Percentiles rank a stretch among this genome's conserved stretches.
These are phyloP conservation scores for Sinopyrophorus schimmeli DNA, from an alignment of 2,888 invertebrate genomes.

Conservation along the genomic window DNA sequence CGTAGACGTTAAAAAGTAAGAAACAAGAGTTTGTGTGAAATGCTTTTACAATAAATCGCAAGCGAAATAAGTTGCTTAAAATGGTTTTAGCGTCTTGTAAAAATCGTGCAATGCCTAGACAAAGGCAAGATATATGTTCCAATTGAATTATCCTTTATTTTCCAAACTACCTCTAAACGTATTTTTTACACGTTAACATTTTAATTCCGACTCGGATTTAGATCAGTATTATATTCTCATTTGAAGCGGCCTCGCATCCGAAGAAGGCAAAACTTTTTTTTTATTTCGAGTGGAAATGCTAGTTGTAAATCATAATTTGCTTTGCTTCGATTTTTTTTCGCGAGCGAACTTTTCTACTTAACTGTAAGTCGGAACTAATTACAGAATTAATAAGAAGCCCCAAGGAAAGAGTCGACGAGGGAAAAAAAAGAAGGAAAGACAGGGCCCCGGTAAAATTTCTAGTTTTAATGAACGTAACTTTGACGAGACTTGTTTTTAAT, in stretches of 20 bases:
- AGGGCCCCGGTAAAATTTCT: conserved; percentile 16
- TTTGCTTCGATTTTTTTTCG: conserved; percentile 7
- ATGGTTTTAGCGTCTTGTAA: conserved; percentile 10
- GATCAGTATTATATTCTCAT: conserved; percentile 9
- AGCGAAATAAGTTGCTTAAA: too few relatives aligned
- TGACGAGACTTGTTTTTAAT: conserved; percentile 43
- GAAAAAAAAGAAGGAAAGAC: conserved; percentile 2
- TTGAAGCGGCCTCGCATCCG: conserved; percentile 20
- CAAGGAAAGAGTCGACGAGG: background rate
- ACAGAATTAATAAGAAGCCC: conserved; percentile 30
- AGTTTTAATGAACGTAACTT: conserved; percentile 41
- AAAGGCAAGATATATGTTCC: conserved; percentile 25
- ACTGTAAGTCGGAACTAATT: conserved; percentile 29
- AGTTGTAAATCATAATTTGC: conserved; percentile 10
- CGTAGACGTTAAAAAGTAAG: too few relatives aligned
- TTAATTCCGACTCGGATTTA: conserved; percentile 28
- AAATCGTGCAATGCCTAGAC: conserved; percentile 14
- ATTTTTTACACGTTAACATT: conserved; percentile 27
- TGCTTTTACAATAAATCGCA: too few relatives aligned
- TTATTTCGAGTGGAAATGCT: background rate
- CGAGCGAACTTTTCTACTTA: conserved; percentile 26
- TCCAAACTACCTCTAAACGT: conserved; percentile 16
- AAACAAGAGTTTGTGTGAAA: too few relatives aligned
- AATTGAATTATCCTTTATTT: conserved; percentile 32
- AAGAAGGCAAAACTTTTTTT: conserved; percentile 8